Conservation (phyloP, 2,797 vertebrate species). For the Trachurus trachurus region DNA sequence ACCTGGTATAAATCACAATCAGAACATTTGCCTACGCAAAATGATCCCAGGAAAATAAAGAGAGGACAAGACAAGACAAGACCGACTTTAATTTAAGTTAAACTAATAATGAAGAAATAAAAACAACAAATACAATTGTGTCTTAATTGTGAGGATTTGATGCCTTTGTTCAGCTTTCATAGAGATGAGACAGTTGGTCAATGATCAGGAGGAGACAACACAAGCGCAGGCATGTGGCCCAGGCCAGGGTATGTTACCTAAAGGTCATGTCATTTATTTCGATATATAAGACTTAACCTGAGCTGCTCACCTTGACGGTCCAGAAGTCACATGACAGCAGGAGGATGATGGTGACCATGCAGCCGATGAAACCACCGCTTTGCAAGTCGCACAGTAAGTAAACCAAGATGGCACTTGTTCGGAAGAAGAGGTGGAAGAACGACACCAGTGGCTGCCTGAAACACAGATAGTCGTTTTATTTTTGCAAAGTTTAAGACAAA, state of each 20-base stretch:
- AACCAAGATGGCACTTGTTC: conserved; percentile 91
- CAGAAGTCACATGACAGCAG: conserved; percentile 97
- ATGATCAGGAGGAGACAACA: too few relatives aligned
- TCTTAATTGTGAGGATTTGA: background rate
- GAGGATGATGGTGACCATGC: conserved; percentile 95
- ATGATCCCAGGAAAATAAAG: too few relatives aligned
- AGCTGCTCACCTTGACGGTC: conserved; percentile 92
- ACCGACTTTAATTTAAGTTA: too few relatives aligned
- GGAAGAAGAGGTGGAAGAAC: conserved; percentile 97
- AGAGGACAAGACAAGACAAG: background rate
- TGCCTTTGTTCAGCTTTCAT: too few relatives aligned
- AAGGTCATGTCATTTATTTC: background rate
- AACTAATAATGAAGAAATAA: too few relatives aligned
- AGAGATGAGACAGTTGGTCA: too few relatives aligned
- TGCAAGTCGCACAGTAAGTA: conserved; percentile 93
- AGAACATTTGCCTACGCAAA: too few relatives aligned
- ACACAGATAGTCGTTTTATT: conserved; percentile 11
- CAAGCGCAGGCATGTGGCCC: background rate
- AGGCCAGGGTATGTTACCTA: background rate
- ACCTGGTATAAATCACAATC: too few relatives aligned
- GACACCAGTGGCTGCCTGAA: conserved; percentile 92
- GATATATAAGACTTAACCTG: too few relatives aligned
- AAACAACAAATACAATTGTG: background rate
- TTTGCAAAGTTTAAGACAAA: background rate
- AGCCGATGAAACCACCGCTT: conserved; percentile 91